Conservation (phyloP, 1,140 invertebrate species). For the Monomorium pharaonis region DNA sequence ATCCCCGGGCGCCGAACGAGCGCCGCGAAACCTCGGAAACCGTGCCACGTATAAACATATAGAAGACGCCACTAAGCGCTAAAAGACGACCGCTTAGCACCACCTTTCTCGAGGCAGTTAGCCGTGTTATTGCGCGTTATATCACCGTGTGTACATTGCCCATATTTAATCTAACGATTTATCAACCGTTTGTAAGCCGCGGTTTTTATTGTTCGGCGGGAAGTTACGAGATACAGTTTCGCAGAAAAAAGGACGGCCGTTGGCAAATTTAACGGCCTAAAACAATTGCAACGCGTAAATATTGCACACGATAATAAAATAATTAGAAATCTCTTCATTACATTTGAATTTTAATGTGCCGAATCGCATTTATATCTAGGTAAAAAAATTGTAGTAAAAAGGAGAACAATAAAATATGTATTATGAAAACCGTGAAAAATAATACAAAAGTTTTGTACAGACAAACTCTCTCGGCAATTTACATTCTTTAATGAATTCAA, state of each 20-base stretch:
- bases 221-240: neutral
- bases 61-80: neutral
- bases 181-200: neutral
- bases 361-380: neutral
- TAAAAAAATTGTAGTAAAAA: neutral
- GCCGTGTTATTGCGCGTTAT: neutral
- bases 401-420: neutral
- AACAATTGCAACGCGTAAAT: neutral
- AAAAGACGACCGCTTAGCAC: neutral
- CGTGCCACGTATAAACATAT: neutral
- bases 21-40: neutral
- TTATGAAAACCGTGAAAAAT: neutral
- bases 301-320: neutral
- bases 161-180: slow-evolving; percentile 31
- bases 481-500: slow-evolving; percentile 18
- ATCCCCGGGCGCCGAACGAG: neutral
- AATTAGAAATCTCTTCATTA: neutral
- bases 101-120: neutral
- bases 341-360: neutral
- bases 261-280: neutral
- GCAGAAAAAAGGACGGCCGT: neutral
- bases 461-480: neutral
- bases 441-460: neutral
- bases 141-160: neutral
- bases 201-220: neutral